phyloP scores from a whole-genome alignment of 2,113 vertebrate genomes.

The Fulica atra region DNA sequence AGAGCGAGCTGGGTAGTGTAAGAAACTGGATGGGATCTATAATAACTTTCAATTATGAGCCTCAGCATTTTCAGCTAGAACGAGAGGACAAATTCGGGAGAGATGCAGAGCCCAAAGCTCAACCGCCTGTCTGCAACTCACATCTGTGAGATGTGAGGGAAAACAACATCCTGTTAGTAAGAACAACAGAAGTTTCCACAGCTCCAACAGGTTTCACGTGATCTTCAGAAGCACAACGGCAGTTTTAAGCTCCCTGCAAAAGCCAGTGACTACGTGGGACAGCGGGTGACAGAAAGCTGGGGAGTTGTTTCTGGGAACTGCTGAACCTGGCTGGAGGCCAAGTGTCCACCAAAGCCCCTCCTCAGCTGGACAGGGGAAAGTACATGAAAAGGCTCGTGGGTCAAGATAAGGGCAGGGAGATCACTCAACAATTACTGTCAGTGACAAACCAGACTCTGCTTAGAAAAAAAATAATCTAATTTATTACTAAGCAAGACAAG shows the following conservation, averaged over 20 bases:
- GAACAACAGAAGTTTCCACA: neutral
- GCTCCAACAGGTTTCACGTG: neutral
- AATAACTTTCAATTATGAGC: neutral
- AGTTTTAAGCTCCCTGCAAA: neutral
- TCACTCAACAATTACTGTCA: no score
- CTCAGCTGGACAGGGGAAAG: no score
- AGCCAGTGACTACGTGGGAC: neutral
- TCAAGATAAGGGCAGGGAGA: no score
- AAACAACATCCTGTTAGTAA: neutral
- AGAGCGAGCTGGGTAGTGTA: neutral
- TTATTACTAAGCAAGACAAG: no score
- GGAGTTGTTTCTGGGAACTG: neutral
- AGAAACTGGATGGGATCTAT: neutral
- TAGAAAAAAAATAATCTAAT: no score
- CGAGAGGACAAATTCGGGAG: neutral
- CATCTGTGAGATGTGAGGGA: neutral
- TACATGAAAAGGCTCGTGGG: no score
- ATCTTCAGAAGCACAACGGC: neutral
- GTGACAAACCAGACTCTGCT: no score
- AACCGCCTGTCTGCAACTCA: neutral
- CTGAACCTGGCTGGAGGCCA: no score
- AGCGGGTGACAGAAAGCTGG: neutral
- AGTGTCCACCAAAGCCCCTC: no score
- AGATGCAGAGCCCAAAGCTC: neutral
- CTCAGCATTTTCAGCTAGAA: constrained; percentile 4